These are phyloP conservation scores for Pangasius sanitwongsei DNA, from an alignment of 2,797 vertebrate genomes.

Conservation along the genomic window DNA sequence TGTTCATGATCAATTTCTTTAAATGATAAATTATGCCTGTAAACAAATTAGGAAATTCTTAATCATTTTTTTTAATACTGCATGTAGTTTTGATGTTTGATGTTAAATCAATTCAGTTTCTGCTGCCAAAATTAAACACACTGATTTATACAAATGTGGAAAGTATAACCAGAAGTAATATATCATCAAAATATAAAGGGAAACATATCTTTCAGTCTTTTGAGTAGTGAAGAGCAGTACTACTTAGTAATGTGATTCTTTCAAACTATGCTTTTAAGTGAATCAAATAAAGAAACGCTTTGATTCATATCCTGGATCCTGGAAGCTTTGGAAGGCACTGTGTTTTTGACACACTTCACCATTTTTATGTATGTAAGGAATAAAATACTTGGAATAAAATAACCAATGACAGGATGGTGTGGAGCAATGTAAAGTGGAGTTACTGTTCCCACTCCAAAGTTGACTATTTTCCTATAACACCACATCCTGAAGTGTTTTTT, in stretches of 20 bases:
- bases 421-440: background rate
- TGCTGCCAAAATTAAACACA: background rate
- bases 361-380: background rate
- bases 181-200: constrained; percentile 13
- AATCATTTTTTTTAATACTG: background rate
- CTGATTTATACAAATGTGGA: background rate
- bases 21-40: background rate
- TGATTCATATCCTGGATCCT: background rate
- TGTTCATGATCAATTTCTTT: constrained; percentile 2
- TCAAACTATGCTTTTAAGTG: background rate
- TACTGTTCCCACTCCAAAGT: background rate
- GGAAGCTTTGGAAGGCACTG: background rate
- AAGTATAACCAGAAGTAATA: background rate
- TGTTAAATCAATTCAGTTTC: constrained; percentile 6
- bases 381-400: background rate
- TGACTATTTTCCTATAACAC: background rate
- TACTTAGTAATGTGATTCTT: background rate
- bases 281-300: background rate
- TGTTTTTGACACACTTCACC: background rate
- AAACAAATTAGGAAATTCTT: background rate
- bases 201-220: background rate
- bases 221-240: background rate
- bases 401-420: background rate
- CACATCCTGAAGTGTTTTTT: background rate
- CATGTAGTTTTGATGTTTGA: background rate